A percentile compares a stretch with the other conserved stretches of the same genome.
Conservation (phyloP, 2,113 vertebrate genomes). For the Xiphias gladius region DNA sequence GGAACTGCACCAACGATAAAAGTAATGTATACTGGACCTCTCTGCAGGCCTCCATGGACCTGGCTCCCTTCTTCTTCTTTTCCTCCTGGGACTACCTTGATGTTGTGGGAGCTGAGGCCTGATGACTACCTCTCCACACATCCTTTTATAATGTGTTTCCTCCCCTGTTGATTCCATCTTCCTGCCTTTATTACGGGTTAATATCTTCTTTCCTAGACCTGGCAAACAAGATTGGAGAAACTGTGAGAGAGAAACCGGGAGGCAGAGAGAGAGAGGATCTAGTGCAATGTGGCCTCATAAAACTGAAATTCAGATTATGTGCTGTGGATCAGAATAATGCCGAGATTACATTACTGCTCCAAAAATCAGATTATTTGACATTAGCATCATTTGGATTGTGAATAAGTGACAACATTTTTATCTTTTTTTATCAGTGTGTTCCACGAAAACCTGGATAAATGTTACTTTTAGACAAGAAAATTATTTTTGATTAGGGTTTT, state of each 20-base stretch:
- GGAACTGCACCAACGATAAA: slow-evolving; percentile 58
- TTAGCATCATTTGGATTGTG: slow-evolving; percentile 57
- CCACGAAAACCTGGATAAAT: slow-evolving; percentile 22
- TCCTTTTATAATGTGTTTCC: slow-evolving; percentile 62
- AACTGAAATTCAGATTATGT: slow-evolving; percentile 51
- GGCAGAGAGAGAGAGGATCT: slow-evolving; percentile 4
- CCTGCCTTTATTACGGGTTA: slow-evolving; percentile 70
- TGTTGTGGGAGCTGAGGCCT: slow-evolving; percentile 68
- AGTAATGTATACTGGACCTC: slow-evolving; percentile 74
- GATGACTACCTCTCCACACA: slow-evolving; percentile 64
- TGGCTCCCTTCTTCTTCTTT: slow-evolving; percentile 47
- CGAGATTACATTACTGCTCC: slow-evolving; percentile 46
- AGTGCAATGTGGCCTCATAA: slow-evolving; percentile 38
- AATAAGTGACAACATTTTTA: too few species aligned
- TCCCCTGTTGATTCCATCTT: slow-evolving; percentile 63
- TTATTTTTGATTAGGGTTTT: background rate
- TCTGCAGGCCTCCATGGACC: slow-evolving; percentile 50
- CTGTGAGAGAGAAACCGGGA: slow-evolving; percentile 6
- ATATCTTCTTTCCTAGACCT: slow-evolving; percentile 47
- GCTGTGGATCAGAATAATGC: slow-evolving; percentile 35
- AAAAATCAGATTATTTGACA: slow-evolving; percentile 63
- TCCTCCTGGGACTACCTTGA: slow-evolving; percentile 71
- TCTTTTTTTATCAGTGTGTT: slow-evolving; percentile 32
- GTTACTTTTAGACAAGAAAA: slow-evolving; percentile 5
- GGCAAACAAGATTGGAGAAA: slow-evolving; percentile 15